phyloP scores from a whole-genome alignment of 2,797 vertebrate genomes.

The Trachops cirrhosus region DNA sequence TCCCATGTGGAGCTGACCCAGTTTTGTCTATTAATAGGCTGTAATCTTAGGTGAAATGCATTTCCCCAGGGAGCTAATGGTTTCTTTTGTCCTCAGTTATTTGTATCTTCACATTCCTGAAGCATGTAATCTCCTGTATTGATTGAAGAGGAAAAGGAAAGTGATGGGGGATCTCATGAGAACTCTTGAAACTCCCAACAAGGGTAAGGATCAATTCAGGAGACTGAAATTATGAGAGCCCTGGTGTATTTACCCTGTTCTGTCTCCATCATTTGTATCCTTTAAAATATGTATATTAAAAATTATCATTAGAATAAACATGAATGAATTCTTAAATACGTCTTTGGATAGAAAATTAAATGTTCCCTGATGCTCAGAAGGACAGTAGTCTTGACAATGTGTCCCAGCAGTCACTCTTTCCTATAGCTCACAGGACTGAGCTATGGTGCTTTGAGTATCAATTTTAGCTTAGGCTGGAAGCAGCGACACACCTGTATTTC shows the following conservation, averaged over 20 bases:
- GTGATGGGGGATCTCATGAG: background rate
- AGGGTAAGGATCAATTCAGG: background rate
- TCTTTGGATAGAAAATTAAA: constrained; percentile 23
- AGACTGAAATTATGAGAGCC: background rate
- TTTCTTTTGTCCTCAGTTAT: constrained; percentile 36
- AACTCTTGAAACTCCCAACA: background rate
- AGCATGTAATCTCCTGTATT: background rate
- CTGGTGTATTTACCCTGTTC: background rate
- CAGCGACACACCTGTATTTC: constrained; percentile 8
- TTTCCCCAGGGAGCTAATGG: background rate
- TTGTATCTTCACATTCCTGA: constrained; percentile 20
- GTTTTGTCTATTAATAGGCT: background rate
- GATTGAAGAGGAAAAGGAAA: background rate
- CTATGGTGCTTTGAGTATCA: background rate
- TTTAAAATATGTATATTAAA: constrained; percentile 3
- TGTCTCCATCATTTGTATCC: background rate
- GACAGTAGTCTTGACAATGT: background rate
- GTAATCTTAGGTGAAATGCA: background rate
- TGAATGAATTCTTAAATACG: background rate
- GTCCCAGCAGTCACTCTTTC: background rate
- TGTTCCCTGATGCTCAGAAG: background rate
- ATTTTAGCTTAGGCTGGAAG: constrained; percentile 34
- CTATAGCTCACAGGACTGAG: background rate
- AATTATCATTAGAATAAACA: background rate
- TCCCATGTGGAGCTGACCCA: background rate